A percentile compares a stretch with the other conserved stretches of the same genome.
Evolutionary conservation across 2,797 vertebrate species (phyloP).

Genomic region (Ptychadena robeensis): DNA sequence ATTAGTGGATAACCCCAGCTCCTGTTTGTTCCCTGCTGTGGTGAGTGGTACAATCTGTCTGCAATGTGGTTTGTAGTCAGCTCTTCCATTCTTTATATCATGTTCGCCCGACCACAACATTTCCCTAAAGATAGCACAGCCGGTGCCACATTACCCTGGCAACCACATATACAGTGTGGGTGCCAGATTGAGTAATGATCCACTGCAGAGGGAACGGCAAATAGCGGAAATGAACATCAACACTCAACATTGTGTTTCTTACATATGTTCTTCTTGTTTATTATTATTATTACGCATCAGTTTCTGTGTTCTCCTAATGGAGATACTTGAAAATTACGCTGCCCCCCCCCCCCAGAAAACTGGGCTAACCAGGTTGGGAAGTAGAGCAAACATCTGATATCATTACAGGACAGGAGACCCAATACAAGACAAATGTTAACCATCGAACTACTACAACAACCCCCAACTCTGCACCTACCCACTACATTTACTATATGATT

Average conservation of each 20-base stretch:
- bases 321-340: too few species aligned
- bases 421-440: too few species aligned
- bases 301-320: too few species aligned
- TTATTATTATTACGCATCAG: too few species aligned
- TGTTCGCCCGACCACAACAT: slow-evolving; percentile 50
- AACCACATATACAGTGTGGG: slow-evolving; percentile 11
- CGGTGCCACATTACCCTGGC: slow-evolving; percentile 11
- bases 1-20: slow-evolving; percentile 36
- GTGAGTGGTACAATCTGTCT: slow-evolving; percentile 55
- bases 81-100: slow-evolving; percentile 51
- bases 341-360: too few species aligned
- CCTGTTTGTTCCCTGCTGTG: slow-evolving; percentile 35
- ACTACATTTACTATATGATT: too few species aligned
- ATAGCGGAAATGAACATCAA: neutral
- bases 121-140: slow-evolving; percentile 47
- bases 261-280: too few species aligned
- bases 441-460: too few species aligned
- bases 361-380: too few species aligned
- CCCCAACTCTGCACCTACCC: too few species aligned
- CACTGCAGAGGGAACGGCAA: neutral
- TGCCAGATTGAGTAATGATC: slow-evolving; percentile 19
- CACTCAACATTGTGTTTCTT: neutral
- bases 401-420: too few species aligned
- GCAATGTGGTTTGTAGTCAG: slow-evolving; percentile 50
- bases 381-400: too few species aligned